A percentile compares a stretch with the other conserved stretches of the same genome.
phyloP scores from a whole-genome alignment of 2,113 vertebrate species.

The Serinus canaria region DNA sequence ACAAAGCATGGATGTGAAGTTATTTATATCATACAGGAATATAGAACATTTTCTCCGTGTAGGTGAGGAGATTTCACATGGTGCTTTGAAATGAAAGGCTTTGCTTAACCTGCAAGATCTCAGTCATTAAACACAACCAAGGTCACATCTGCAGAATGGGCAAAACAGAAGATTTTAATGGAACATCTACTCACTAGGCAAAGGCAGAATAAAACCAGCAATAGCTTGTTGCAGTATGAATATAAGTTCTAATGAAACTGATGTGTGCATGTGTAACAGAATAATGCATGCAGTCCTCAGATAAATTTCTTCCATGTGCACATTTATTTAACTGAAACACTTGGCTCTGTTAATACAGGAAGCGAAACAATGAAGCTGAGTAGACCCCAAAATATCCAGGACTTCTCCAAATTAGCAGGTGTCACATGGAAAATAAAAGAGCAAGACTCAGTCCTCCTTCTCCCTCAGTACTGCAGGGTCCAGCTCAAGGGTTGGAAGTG shows the following conservation, averaged over 20 bases:
- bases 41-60: not conserved
- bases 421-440: not conserved
- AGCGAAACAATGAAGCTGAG: not conserved
- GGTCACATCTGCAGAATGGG: not conserved
- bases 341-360: not conserved
- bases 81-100: not conserved
- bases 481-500: not conserved
- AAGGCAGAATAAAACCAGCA: not conserved
- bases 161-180: not conserved
- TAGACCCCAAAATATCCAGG: not conserved
- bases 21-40: not conserved
- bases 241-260: not conserved
- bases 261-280: not conserved
- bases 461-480: not conserved
- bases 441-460: not conserved
- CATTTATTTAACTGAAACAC: not conserved
- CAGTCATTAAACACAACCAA: not conserved
- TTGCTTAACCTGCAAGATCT: not conserved
- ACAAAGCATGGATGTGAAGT: not conserved
- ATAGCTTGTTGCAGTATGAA: not conserved
- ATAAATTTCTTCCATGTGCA: not conserved
- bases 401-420: not conserved
- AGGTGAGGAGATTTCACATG: not conserved
- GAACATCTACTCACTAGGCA: not conserved
- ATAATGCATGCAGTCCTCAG: not conserved